Percentiles rank a stretch among this genome's conserved stretches.
phyloP scores from a whole-genome alignment of 2,113 vertebrate species.

The Erpornis zantholeuca region DNA sequence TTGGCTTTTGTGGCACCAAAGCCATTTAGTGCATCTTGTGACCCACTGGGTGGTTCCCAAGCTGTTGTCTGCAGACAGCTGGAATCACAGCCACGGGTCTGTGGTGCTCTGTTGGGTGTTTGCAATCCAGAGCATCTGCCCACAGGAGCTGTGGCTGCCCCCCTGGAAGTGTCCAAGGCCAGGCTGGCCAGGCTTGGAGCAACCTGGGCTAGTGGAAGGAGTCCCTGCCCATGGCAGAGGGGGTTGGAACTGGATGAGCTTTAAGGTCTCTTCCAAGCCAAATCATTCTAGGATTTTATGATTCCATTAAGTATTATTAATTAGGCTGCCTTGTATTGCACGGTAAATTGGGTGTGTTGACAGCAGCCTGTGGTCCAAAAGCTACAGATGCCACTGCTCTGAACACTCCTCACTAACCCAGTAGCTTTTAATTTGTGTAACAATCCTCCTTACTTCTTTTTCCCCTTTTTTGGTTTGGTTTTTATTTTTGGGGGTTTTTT shows the following conservation, averaged over 20 bases:
- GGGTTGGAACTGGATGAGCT: background rate
- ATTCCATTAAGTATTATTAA: background rate
- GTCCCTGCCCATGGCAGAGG: background rate
- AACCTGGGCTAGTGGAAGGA: background rate
- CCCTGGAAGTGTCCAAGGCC: background rate
- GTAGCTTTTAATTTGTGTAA: background rate
- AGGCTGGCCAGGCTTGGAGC: background rate
- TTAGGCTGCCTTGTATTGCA: background rate
- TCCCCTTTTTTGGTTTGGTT: rapidly evolving
- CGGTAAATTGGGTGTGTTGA: background rate
- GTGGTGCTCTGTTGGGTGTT: background rate
- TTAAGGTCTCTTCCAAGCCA: background rate
- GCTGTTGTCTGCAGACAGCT: background rate
- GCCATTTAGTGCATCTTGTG: background rate
- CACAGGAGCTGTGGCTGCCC: background rate
- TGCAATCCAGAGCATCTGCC: background rate
- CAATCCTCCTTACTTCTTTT: background rate
- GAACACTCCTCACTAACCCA: background rate
- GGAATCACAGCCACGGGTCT: background rate
- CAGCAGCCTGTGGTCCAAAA: background rate
- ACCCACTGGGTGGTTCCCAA: background rate
- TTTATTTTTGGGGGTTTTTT: too few species aligned
- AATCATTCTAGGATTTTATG: background rate
- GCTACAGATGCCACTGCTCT: background rate
- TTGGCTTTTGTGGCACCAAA: background rate